Evolutionary conservation across 2,113 vertebrate genomes (phyloP).

Genomic region (Atrichornis clamosus): DNA sequence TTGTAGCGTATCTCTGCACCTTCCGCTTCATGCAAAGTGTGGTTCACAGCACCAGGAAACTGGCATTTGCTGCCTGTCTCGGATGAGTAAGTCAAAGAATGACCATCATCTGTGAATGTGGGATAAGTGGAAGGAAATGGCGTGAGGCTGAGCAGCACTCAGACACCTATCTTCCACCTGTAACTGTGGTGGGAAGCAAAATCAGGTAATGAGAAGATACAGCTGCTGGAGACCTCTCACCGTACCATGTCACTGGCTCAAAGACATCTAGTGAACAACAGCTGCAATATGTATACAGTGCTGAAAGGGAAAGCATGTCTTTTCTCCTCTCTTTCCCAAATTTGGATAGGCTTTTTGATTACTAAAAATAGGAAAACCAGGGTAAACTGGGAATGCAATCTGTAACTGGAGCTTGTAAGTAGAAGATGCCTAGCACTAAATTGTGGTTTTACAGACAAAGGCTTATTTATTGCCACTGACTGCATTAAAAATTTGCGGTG

Average conservation of each 20-base stretch:
- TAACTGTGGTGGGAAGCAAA: background rate
- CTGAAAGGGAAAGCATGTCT: background rate
- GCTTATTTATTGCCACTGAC: conserved; percentile 57
- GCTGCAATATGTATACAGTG: background rate
- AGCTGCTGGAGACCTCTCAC: background rate
- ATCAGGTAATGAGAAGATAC: conserved; percentile 28
- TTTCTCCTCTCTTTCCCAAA: background rate
- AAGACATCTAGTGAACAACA: background rate
- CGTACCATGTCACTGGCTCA: background rate
- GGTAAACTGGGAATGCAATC: background rate
- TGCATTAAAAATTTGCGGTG: conserved; percentile 59
- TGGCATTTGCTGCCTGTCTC: background rate
- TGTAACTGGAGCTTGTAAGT: background rate
- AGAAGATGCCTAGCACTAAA: conserved; percentile 18
- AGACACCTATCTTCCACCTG: conserved; percentile 17
- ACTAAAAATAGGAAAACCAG: conserved; percentile 35
- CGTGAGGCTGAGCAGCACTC: background rate
- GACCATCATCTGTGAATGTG: background rate
- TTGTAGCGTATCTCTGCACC: background rate
- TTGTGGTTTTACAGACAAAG: conserved; percentile 5
- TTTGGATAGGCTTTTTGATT: conserved; percentile 7
- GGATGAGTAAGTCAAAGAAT: background rate
- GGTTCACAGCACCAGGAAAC: background rate
- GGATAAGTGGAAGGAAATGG: conserved; percentile 12
- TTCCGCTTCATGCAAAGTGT: background rate